These are phyloP conservation scores for Pomacea canaliculata DNA, from an alignment of 2,888 invertebrate genomes.

Conservation along the genomic window DNA sequence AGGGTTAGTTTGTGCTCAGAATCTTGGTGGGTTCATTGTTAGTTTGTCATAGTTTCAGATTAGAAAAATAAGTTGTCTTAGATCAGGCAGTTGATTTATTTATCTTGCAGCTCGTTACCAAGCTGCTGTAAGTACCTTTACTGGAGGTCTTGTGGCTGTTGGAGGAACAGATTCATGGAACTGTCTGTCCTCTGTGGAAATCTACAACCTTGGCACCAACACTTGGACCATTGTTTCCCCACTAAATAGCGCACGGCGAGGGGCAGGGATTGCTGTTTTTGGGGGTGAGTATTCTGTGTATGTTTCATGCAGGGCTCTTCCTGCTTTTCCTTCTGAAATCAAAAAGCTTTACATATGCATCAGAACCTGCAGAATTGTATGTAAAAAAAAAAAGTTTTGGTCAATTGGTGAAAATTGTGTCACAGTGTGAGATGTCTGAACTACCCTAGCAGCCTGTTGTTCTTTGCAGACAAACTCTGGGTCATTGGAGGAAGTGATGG, in stretches of 20 bases:
- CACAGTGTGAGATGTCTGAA: no score
- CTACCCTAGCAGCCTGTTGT: no score
- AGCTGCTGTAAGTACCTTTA: conserved; percentile 80
- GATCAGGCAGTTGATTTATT: not conserved
- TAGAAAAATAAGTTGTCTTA: no score
- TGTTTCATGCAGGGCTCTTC: no score
- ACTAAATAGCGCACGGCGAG: conserved; percentile 78
- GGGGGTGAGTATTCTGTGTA: conserved; percentile 49
- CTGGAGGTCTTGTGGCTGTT: conserved; percentile 81
- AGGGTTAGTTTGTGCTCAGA: no score
- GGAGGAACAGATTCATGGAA: conserved; percentile 93
- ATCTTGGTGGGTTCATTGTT: no score
- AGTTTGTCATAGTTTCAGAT: no score
- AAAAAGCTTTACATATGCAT: no score
- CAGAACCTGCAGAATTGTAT: no score
- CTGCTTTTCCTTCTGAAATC: no score
- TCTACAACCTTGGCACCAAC: conserved; percentile 77
- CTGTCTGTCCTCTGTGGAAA: conserved; percentile 80
- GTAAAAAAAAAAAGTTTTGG: no score
- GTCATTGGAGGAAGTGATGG: conserved; percentile 89
- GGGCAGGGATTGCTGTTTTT: conserved; percentile 64
- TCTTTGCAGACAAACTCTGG: conserved; percentile 79
- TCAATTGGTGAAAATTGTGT: no score
- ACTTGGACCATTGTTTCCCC: conserved; percentile 77
- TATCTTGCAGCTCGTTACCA: conserved; percentile 79